These are phyloP conservation scores for Octodonta nipae DNA, from an alignment of 2,888 invertebrate species.

Conservation along the genomic window DNA sequence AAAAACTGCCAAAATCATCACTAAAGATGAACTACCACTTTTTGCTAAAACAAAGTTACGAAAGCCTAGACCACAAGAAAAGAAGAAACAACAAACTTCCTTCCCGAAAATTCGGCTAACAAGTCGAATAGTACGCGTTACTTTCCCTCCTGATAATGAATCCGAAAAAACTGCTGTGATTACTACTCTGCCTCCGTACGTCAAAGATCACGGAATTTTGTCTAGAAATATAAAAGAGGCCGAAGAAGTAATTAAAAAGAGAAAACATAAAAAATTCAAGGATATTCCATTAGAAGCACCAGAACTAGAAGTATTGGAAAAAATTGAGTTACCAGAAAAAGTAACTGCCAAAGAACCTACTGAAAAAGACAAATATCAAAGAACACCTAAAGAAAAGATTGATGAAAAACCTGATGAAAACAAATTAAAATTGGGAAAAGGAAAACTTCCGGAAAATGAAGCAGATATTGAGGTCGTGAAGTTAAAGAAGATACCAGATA, in stretches of 20 bases:
- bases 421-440: conserved; percentile 27
- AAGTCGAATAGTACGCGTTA: conserved; percentile 48
- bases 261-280: conserved; percentile 28
- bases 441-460: conserved; percentile 28
- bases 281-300: conserved; percentile 29
- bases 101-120: conserved; percentile 56
- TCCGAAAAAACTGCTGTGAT: conserved; percentile 25
- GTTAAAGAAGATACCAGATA: conserved; percentile 33
- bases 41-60: conserved; percentile 51
- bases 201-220: conserved; percentile 31
- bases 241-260: conserved; percentile 20
- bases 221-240: conserved; percentile 39
- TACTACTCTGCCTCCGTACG: conserved; percentile 25
- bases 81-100: conserved; percentile 19
- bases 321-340: conserved; percentile 20
- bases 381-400: conserved; percentile 11
- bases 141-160: conserved; percentile 31
- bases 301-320: conserved; percentile 35
- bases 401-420: conserved; percentile 12
- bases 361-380: conserved; percentile 20
- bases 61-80: conserved; percentile 25
- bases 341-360: conserved; percentile 10
- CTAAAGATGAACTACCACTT: conserved; percentile 30
- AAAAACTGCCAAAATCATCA: conserved; percentile 15
- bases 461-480: conserved; percentile 23